Percentiles rank a stretch among this genome's conserved stretches.
Conservation (phyloP, 2,888 invertebrate species). For the Heliconius ismenius region DNA sequence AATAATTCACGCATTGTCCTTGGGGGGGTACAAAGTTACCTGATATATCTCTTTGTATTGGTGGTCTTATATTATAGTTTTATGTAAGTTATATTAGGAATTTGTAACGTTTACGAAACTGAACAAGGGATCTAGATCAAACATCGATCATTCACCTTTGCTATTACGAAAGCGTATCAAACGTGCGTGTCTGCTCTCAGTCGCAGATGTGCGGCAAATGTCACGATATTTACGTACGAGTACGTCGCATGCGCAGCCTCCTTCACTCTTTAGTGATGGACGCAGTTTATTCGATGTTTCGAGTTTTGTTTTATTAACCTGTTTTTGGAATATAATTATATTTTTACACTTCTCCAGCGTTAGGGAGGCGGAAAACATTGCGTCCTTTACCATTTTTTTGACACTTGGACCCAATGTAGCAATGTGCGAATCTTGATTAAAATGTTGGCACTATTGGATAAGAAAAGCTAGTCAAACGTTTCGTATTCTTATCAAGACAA, state of each 20-base stretch:
- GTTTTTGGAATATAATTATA: neutral
- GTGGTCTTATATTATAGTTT: neutral
- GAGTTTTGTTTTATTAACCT: neutral
- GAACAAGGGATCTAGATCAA: constrained; percentile 40
- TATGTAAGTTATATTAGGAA: neutral
- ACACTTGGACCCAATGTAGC: neutral
- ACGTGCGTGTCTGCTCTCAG: constrained; percentile 48
- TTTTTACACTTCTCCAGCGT: neutral
- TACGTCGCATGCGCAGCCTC: constrained; percentile 57
- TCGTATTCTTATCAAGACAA: too few species aligned
- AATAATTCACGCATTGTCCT: neutral
- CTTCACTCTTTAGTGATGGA: constrained; percentile 39
- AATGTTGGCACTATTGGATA: too few species aligned
- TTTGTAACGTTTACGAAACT: neutral
- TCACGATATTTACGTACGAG: constrained; percentile 73
- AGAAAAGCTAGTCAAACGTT: too few species aligned
- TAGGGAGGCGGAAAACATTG: neutral
- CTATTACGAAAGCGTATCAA: constrained; percentile 62
- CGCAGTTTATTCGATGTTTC: neutral
- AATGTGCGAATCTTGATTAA: too few species aligned
- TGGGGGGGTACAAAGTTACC: neutral
- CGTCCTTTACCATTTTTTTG: neutral
- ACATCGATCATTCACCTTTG: constrained; percentile 74
- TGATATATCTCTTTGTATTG: neutral
- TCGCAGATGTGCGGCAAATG: constrained; percentile 59